Evolutionary conservation across 2,888 invertebrate genomes (phyloP).

Genomic region (Tipula lateralis): DNA sequence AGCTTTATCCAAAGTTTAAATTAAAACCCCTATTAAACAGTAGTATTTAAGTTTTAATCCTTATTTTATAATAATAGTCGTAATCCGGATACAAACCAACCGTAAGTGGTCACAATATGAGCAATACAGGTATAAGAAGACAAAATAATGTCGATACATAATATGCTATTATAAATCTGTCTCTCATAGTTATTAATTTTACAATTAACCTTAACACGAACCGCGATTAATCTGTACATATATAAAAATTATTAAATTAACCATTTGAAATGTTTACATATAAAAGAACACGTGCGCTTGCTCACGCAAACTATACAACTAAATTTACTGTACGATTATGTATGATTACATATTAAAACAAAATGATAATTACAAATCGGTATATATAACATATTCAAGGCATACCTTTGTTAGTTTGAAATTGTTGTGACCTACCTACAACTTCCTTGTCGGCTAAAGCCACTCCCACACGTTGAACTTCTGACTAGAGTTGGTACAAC

Average conservation of each 20-base stretch:
- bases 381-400: neutral
- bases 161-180: neutral
- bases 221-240: neutral
- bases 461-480: constrained; percentile 40
- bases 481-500: constrained; percentile 48
- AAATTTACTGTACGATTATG: neutral
- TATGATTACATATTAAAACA: neutral
- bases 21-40: too few relatives aligned
- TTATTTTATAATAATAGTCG: too few relatives aligned
- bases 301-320: neutral
- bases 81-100: too few relatives aligned
- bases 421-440: constrained; percentile 42
- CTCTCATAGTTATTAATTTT: neutral
- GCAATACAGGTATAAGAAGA: too few relatives aligned
- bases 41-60: too few relatives aligned
- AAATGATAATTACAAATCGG: neutral
- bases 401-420: neutral
- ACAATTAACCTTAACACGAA: neutral
- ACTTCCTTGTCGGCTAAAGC: constrained; percentile 45
- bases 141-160: neutral
- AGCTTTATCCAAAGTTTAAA: too few relatives aligned
- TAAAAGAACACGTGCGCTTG: neutral
- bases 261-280: neutral
- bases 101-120: too few relatives aligned
- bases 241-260: neutral